Evolutionary conservation across 2,888 invertebrate species (phyloP).

Genomic region (Criorhina ranunculi): DNA sequence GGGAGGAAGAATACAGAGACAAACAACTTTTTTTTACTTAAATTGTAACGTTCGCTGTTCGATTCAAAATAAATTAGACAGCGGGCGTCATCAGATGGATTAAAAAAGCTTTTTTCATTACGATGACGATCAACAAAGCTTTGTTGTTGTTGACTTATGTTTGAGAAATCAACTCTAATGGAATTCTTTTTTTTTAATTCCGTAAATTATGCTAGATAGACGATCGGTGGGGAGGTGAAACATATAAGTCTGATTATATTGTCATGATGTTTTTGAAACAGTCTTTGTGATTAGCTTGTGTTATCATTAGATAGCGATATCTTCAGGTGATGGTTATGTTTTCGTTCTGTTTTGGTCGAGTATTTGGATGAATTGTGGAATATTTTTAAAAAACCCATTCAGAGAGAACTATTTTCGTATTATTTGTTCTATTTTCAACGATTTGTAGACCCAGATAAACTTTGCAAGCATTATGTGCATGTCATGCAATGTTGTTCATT

Average conservation of each 20-base stretch:
- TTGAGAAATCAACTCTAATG: neutral
- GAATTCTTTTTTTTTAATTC: neutral
- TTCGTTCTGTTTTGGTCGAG: neutral
- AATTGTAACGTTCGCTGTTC: conserved; percentile 53
- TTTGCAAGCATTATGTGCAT: neutral
- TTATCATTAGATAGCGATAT: conserved; percentile 36
- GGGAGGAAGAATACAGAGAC: conserved; percentile 14
- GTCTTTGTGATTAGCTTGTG: conserved; percentile 2
- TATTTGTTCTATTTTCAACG: neutral
- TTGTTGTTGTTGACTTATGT: conserved; percentile 26
- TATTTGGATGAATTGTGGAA: too few species aligned
- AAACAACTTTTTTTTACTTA: conserved; percentile 36
- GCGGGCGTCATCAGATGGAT: conserved; percentile 58
- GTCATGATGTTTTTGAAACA: neutral
- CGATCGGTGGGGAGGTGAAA: conserved; percentile 2
- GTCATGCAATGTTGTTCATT: neutral
- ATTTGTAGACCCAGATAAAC: neutral
- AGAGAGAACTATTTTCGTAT: neutral
- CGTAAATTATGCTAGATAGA: neutral
- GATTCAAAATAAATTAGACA: conserved; percentile 30
- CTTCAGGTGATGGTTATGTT: neutral
- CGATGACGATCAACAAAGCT: conserved; percentile 47
- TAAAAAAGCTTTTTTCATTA: conserved; percentile 28
- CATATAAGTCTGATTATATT: neutral
- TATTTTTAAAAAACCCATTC: neutral